Percentiles rank a stretch among this genome's conserved stretches.
Evolutionary conservation across 2,797 vertebrate genomes (phyloP).

Genomic region (Sphenodon punctatus): DNA sequence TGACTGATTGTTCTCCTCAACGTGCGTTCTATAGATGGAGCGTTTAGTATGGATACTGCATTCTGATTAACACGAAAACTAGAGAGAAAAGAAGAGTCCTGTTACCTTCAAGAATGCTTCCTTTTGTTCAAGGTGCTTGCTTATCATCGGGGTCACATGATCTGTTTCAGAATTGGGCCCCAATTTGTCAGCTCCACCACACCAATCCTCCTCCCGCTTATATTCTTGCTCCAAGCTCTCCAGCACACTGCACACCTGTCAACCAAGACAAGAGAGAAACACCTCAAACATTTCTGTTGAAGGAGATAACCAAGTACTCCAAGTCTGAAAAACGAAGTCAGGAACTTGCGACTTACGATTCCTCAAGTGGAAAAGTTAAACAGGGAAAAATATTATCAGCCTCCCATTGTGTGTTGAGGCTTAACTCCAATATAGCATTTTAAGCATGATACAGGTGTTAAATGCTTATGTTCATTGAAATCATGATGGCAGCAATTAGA

Average conservation of each 20-base stretch:
- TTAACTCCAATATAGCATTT: not conserved
- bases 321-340: too few species aligned
- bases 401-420: not conserved
- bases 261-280: not conserved
- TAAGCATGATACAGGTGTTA: not conserved
- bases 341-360: too few species aligned
- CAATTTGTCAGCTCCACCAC: constrained; percentile 95
- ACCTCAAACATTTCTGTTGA: fast-evolving
- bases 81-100: fast-evolving
- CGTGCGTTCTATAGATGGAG: not conserved
- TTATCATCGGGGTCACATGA: constrained; percentile 98
- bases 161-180: constrained; percentile 97
- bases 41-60: fast-evolving
- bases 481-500: not conserved
- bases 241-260: constrained; percentile 91
- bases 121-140: constrained; percentile 98
- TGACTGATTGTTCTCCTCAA: not conserved
- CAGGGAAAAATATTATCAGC: too few species aligned
- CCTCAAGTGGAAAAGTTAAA: too few species aligned
- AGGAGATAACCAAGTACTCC: not conserved
- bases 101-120: constrained; percentile 95
- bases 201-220: constrained; percentile 98
- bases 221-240: constrained; percentile 99
- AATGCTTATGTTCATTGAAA: too few species aligned
- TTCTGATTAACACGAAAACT: not conserved